A percentile compares a stretch with the other conserved stretches of the same genome.
Evolutionary conservation across 1,140 invertebrate genomes (phyloP).

Genomic region (Drosophila lacteicornis): DNA sequence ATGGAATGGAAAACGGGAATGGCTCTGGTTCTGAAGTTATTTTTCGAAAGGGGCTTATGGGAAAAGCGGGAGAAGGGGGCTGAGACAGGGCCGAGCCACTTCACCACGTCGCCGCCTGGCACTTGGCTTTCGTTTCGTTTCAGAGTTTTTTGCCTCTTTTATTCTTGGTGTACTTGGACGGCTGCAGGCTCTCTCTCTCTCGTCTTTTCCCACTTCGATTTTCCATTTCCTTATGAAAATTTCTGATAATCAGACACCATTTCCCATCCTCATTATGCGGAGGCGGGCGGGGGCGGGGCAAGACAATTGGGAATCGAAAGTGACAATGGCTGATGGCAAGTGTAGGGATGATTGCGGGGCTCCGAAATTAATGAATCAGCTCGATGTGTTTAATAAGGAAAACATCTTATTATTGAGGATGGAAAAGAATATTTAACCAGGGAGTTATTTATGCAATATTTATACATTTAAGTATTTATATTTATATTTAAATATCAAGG

Average conservation of each 20-base stretch:
- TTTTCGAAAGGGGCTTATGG: constrained; percentile 10
- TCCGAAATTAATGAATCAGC: constrained; percentile 14
- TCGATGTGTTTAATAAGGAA: constrained; percentile 3
- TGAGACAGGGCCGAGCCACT: constrained; percentile 65
- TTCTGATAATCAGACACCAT: constrained; percentile 68
- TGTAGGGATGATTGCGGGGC: background rate
- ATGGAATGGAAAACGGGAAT: constrained; percentile 49
- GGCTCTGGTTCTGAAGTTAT: constrained; percentile 33
- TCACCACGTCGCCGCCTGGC: constrained; percentile 74
- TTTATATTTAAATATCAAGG: too few species aligned
- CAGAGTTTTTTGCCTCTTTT: constrained; percentile 37
- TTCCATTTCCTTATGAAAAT: constrained; percentile 80
- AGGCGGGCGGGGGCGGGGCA: constrained; percentile 37
- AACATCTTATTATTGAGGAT: too few species aligned
- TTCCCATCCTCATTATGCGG: constrained; percentile 52
- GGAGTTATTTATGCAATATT: too few species aligned
- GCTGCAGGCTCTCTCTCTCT: constrained; percentile 2
- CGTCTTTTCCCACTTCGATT: constrained; percentile 62
- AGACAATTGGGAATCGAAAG: constrained; percentile 11
- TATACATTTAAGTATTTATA: too few species aligned
- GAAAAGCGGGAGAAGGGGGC: constrained; percentile 6
- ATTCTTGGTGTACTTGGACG: constrained; percentile 9
- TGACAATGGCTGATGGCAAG: constrained; percentile 3
- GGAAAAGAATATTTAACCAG: too few species aligned
- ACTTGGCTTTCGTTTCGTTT: constrained; percentile 77